Evolutionary conservation across 2,888 invertebrate species (phyloP).

Genomic region (Entomobrya multifasciata): DNA sequence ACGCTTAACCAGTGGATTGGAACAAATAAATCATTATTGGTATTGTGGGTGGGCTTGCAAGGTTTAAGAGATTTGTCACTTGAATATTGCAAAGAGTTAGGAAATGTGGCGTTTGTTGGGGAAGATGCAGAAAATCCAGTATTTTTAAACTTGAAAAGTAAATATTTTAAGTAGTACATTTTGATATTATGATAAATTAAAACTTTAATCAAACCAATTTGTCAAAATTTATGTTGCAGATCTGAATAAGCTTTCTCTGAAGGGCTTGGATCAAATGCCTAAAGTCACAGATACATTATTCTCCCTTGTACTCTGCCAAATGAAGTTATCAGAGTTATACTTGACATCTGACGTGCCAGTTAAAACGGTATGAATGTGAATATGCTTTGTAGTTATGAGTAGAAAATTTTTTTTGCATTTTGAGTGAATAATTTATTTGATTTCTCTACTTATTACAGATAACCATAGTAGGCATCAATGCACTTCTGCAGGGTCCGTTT

Average conservation of each 20-base stretch:
- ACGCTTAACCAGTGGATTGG: background rate
- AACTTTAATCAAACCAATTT: background rate
- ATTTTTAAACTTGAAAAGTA: background rate
- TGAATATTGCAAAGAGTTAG: background rate
- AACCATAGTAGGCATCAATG: background rate
- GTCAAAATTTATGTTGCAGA: background rate
- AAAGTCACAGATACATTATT: background rate
- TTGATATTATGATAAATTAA: background rate
- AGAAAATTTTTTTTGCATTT: no score
- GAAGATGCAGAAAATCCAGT: background rate
- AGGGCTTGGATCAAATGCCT: background rate
- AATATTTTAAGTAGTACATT: no score
- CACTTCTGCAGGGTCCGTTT: background rate
- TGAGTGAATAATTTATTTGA: no score
- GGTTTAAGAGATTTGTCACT: background rate
- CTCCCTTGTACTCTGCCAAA: background rate
- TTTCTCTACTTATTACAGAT: background rate
- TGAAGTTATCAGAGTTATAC: background rate
- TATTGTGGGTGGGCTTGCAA: background rate
- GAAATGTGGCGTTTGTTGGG: background rate
- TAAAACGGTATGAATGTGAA: no score
- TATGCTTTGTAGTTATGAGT: background rate
- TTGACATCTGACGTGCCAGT: no score
- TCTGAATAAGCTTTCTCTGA: background rate
- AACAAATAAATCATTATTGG: background rate